Conservation (phyloP, 2,797 vertebrate genomes). For the Jordanella pulchra region DNA sequence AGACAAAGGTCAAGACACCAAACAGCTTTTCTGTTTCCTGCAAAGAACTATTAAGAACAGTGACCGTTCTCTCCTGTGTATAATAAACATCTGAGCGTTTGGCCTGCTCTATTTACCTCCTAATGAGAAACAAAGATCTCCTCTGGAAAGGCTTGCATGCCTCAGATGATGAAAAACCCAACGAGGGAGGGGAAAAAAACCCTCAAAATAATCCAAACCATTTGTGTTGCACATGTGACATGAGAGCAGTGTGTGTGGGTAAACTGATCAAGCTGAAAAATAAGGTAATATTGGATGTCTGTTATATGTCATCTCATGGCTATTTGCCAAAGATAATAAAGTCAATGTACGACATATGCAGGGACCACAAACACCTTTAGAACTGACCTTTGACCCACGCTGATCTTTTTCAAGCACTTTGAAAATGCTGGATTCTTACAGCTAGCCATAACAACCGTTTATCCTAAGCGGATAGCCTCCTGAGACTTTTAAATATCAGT, state of each 20-base stretch:
- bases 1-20: slow-evolving; percentile 70
- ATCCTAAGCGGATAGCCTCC: background rate
- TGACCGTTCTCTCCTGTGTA: slow-evolving; percentile 72
- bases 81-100: slow-evolving; percentile 78
- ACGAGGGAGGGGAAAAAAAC: slow-evolving; percentile 42
- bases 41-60: slow-evolving; percentile 63
- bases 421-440: background rate
- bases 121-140: slow-evolving; percentile 81
- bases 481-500: background rate
- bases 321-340: slow-evolving; percentile 47
- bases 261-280: slow-evolving; percentile 61
- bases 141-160: slow-evolving; percentile 72
- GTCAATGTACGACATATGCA: slow-evolving; percentile 27
- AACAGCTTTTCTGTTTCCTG: slow-evolving; percentile 45
- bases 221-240: slow-evolving; percentile 64
- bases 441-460: background rate
- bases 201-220: slow-evolving; percentile 76
- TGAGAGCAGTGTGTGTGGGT: slow-evolving; percentile 59
- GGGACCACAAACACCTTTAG: background rate
- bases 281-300: slow-evolving; percentile 57
- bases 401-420: background rate
- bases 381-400: background rate
- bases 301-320: slow-evolving; percentile 65
- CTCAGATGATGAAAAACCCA: slow-evolving; percentile 70
- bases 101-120: slow-evolving; percentile 74